These are phyloP conservation scores for Passerculus sandwichensis DNA, from an alignment of 2,797 vertebrate species.

Conservation along the genomic window DNA sequence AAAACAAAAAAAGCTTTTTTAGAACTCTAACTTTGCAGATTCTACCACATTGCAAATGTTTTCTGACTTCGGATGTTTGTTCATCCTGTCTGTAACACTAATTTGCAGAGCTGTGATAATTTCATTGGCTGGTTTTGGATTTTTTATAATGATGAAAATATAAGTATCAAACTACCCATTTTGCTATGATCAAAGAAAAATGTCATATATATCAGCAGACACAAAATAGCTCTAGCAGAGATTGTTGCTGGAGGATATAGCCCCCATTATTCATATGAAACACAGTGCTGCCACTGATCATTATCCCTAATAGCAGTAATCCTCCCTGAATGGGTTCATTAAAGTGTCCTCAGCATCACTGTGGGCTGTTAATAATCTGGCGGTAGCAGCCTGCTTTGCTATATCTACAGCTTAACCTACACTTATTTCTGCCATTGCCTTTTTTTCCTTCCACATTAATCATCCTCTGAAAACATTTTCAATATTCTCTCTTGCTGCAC, in stretches of 20 bases:
- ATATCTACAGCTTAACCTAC: not conserved
- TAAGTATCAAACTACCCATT: not conserved
- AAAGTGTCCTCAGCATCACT: not conserved
- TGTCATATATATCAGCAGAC: not conserved
- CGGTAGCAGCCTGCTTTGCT: not conserved
- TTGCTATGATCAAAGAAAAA: not conserved
- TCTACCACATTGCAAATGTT: not conserved
- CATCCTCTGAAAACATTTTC: not conserved
- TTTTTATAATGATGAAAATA: not conserved
- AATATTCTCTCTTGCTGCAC: not conserved
- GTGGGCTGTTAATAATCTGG: slow-evolving; percentile 2
- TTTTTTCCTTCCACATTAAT: not conserved
- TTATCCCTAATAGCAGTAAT: slow-evolving; percentile 39
- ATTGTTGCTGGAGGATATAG: not conserved
- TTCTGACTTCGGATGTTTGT: not conserved
- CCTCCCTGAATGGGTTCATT: slow-evolving; percentile 29
- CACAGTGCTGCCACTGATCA: not conserved
- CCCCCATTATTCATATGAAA: not conserved
- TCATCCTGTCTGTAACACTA: not conserved
- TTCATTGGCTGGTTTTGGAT: not conserved
- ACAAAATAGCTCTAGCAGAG: not conserved
- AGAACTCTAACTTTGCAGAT: not conserved
- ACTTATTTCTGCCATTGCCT: not conserved
- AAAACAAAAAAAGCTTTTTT: not conserved
- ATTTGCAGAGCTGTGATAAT: not conserved